These are phyloP conservation scores for Apoderus coryli DNA, from an alignment of 2,888 invertebrate species.

Conservation along the genomic window DNA sequence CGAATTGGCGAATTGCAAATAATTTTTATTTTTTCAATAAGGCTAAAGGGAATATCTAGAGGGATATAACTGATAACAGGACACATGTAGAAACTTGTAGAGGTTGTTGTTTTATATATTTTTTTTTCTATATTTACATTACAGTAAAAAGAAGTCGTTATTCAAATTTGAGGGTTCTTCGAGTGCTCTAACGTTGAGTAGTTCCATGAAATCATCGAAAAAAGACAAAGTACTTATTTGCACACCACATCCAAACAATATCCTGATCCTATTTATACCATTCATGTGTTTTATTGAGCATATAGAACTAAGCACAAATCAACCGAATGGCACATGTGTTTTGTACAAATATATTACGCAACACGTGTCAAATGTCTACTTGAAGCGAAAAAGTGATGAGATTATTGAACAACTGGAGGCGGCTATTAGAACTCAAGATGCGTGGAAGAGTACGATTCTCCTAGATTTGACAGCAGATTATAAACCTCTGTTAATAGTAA, in stretches of 20 bases:
- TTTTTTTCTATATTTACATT: too few species aligned
- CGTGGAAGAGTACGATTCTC: slow-evolving; percentile 63
- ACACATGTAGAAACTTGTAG: too few species aligned
- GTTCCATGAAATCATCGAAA: slow-evolving; percentile 24
- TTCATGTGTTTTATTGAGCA: slow-evolving; percentile 72
- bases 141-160: slow-evolving; percentile 41
- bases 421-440: slow-evolving; percentile 59
- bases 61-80: too few species aligned
- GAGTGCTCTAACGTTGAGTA: slow-evolving; percentile 29
- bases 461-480: slow-evolving; percentile 50
- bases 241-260: slow-evolving; percentile 54
- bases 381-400: slow-evolving; percentile 57
- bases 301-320: slow-evolving; percentile 48
- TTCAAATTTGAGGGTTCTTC: slow-evolving; percentile 57
- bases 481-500: slow-evolving; percentile 51
- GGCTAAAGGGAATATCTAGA: too few species aligned
- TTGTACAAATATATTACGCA: slow-evolving; percentile 73
- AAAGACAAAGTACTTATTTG: slow-evolving; percentile 57
- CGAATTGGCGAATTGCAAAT: too few species aligned
- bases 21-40: too few species aligned
- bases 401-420: slow-evolving; percentile 50
- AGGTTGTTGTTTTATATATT: too few species aligned
- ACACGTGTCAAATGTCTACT: slow-evolving; percentile 76
- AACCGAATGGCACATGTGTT: slow-evolving; percentile 41
- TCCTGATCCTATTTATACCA: slow-evolving; percentile 68